Evolutionary conservation across 2,888 invertebrate species (phyloP).

Genomic region (Lithophane ornitopus): DNA sequence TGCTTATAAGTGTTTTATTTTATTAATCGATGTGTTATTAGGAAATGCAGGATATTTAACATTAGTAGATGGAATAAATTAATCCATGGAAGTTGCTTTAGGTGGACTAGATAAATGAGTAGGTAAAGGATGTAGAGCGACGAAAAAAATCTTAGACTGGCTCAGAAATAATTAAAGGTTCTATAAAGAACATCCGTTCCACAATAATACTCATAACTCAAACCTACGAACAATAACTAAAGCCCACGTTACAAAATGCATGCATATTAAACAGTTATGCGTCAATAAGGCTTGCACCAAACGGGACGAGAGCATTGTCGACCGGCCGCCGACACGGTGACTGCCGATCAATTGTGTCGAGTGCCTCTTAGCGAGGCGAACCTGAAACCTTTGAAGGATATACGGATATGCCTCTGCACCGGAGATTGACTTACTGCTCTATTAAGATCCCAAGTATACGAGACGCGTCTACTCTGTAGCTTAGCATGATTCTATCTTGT

Average conservation of each 20-base stretch:
- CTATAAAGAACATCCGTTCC: neutral
- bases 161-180: neutral
- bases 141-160: neutral
- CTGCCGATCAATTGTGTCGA: constrained; percentile 75
- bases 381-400: constrained; percentile 76
- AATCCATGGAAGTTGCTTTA: neutral
- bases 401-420: constrained; percentile 75
- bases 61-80: neutral
- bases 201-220: constrained; percentile 2
- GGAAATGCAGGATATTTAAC: neutral
- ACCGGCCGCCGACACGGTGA: constrained; percentile 71
- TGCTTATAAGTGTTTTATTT: neutral
- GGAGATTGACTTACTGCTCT: constrained; percentile 82
- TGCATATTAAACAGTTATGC: constrained; percentile 45
- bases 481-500: constrained; percentile 13
- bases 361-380: constrained; percentile 69
- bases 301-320: constrained; percentile 67
- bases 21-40: neutral
- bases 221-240: constrained; percentile 3
- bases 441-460: constrained; percentile 53
- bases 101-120: neutral
- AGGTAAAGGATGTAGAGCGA: neutral
- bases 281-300: constrained; percentile 57
- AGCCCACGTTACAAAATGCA: constrained; percentile 40
- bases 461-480: constrained; percentile 22